A percentile compares a stretch with the other conserved stretches of the same genome.
These are phyloP conservation scores for Cephus cinctus DNA, from an alignment of 1,140 invertebrate genomes.

Conservation along the genomic window DNA sequence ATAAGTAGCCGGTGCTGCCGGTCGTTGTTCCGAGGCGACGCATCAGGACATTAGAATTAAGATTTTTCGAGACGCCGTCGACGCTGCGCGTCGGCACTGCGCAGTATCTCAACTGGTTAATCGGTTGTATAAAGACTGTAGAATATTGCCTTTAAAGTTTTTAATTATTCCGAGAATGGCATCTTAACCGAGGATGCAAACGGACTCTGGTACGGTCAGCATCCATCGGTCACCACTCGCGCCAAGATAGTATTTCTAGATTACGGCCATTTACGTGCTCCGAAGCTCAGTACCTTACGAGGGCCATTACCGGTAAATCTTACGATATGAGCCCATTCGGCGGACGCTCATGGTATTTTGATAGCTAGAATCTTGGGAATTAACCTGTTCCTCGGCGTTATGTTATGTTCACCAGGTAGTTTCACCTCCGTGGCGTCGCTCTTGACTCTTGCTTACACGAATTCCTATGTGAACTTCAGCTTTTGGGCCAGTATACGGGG, in stretches of 20 bases:
- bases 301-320: conserved; percentile 44
- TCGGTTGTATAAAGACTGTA: conserved; percentile 25
- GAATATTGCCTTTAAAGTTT: conserved; percentile 22
- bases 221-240: conserved; percentile 20
- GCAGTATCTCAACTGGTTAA: conserved; percentile 20
- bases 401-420: no score
- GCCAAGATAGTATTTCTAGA: conserved; percentile 41
- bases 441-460: no score
- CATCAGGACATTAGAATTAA: neutral
- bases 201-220: no score
- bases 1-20: conserved; percentile 3
- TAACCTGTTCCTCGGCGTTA: conserved; percentile 44
- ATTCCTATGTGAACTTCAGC: no score
- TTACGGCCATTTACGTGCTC: conserved; percentile 41
- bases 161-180: conserved; percentile 27
- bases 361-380: conserved; percentile 39
- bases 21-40: no score
- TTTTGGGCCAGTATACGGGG: no score
- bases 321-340: conserved; percentile 30
- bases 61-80: neutral
- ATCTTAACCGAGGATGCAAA: neutral
- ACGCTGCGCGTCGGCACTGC: neutral
- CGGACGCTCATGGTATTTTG: conserved; percentile 26
- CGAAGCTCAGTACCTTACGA: conserved; percentile 32
- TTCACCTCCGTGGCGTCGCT: no score